phyloP scores from a whole-genome alignment of 2,888 invertebrate genomes.

The Bombylius discolor region DNA sequence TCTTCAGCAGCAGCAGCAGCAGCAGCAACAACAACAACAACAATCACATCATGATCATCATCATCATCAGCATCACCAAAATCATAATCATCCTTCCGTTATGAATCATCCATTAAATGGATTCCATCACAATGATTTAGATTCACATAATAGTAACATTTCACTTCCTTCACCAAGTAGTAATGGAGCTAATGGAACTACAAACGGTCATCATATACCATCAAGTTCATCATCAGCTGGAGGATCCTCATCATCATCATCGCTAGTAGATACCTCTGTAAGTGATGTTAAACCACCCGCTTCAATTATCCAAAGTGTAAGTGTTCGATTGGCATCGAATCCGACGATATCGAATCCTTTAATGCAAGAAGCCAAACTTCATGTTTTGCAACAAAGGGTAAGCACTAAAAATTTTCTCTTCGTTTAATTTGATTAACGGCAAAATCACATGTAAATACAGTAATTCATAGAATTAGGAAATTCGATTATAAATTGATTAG shows the following conservation, averaged over 20 bases:
- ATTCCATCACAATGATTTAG: conserved; percentile 37
- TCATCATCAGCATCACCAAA: conserved; percentile 17
- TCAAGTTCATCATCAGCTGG: conserved; percentile 19
- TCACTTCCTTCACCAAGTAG: conserved; percentile 71
- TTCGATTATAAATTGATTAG: too few relatives aligned
- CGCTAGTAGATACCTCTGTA: conserved; percentile 12
- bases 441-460: background rate
- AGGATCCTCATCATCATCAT: conserved; percentile 57
- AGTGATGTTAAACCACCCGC: conserved; percentile 48
- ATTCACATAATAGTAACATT: conserved; percentile 48
- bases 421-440: conserved; percentile 11
- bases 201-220: background rate
- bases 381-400: conserved; percentile 78
- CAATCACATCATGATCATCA: conserved; percentile 18
- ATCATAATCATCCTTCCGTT: conserved; percentile 7
- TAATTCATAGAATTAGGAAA: conserved; percentile 13
- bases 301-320: conserved; percentile 68
- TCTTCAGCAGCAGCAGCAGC: conserved; percentile 46
- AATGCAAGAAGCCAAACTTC: conserved; percentile 44
- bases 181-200: conserved; percentile 50
- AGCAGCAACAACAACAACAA: conserved; percentile 35
- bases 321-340: conserved; percentile 37
- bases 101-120: conserved; percentile 21
- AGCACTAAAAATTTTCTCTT: conserved; percentile 39
- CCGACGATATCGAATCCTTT: conserved; percentile 44